A percentile compares a stretch with the other conserved stretches of the same genome.
Evolutionary conservation across 2,888 invertebrate species (phyloP).

Genomic region (Autographa pulchrina): DNA sequence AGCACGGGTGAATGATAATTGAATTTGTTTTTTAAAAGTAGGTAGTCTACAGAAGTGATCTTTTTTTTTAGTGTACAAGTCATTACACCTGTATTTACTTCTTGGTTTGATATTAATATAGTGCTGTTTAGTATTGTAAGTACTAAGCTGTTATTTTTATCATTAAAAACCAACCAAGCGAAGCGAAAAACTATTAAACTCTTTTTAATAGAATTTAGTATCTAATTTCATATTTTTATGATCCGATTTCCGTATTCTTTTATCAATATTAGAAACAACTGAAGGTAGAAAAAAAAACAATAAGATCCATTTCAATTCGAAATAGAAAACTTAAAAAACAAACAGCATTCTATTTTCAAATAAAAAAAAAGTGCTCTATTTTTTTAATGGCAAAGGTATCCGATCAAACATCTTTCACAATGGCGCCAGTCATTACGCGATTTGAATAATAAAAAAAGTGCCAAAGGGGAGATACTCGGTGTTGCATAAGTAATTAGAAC

Average conservation of each 20-base stretch:
- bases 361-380: conserved; percentile 38
- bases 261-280: neutral
- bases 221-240: neutral
- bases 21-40: neutral
- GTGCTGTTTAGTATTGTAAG: too few species aligned
- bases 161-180: neutral
- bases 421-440: conserved; percentile 80
- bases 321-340: conserved; percentile 38
- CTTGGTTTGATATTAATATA: too few species aligned
- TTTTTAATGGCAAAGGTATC: conserved; percentile 53
- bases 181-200: neutral
- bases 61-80: too few species aligned
- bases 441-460: conserved; percentile 82
- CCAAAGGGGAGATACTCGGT: conserved; percentile 77
- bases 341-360: conserved; percentile 5
- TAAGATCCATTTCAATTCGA: conserved; percentile 10
- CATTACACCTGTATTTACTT: too few species aligned
- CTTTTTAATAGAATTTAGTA: neutral
- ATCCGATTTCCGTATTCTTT: too few species aligned
- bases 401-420: conserved; percentile 75
- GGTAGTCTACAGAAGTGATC: too few species aligned
- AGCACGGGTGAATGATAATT: neutral
- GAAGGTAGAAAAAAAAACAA: neutral
- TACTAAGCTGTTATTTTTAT: too few species aligned
- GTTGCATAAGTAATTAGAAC: conserved; percentile 87